Evolutionary conservation across 1,140 invertebrate species (phyloP).

Genomic region (Scylla paramamosain): DNA sequence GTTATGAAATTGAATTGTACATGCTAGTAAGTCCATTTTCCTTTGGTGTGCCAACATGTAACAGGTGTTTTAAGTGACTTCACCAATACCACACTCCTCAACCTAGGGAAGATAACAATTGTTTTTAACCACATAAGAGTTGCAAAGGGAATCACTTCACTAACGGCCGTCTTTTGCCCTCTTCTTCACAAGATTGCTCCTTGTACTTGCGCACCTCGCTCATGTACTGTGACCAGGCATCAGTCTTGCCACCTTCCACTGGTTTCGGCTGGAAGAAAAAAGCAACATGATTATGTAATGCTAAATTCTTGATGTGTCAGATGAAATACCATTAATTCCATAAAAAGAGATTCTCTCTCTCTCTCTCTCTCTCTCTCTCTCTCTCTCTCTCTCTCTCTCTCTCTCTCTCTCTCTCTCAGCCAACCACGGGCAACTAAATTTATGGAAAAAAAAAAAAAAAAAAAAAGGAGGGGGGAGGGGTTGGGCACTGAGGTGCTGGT

Average conservation of each 20-base stretch:
- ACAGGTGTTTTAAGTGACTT: neutral
- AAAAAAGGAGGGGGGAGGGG: too few species aligned
- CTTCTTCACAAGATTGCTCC: conserved; percentile 94
- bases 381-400: too few species aligned
- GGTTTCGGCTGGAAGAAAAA: neutral
- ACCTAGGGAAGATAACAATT: neutral
- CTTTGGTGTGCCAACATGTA: neutral
- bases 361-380: too few species aligned
- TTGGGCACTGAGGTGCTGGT: too few species aligned
- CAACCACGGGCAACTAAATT: too few species aligned
- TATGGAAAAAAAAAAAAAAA: too few species aligned
- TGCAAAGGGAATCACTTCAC: conserved; percentile 86
- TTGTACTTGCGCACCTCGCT: conserved; percentile 95
- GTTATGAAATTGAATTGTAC: neutral
- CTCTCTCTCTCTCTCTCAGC: too few species aligned
- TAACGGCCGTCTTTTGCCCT: conserved; percentile 91
- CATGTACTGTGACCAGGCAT: conserved; percentile 95
- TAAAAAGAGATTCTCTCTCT: too few species aligned
- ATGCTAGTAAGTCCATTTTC: neutral
- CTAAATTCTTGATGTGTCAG: too few species aligned
- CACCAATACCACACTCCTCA: neutral
- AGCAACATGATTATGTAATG: neutral
- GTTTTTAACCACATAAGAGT: neutral
- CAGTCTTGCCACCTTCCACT: conserved; percentile 83
- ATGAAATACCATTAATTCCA: too few species aligned